Evolutionary conservation across 1,140 invertebrate genomes (phyloP), one percentile per base, ranked within the genome.

Genomic region (Sminthurides bifidus): DNA sequence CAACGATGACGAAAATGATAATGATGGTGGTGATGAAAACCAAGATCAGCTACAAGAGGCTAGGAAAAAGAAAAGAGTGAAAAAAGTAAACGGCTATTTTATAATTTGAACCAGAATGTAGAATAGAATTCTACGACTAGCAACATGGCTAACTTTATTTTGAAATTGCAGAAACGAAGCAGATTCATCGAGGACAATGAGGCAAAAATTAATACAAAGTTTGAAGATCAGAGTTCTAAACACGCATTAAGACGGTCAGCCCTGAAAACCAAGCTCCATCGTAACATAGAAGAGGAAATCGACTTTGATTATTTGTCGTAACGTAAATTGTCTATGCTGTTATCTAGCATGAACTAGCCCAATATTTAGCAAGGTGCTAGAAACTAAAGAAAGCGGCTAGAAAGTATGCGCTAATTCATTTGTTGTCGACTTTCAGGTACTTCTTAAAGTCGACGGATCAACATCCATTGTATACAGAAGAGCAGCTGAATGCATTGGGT

Each of bases 171-270:
- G 50, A 58, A 58, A 38, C 21, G 29, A 14, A 58, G 51, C 19
- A 29, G 41, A 27, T 56, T 56, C 21, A 45, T 60, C 27, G 59
- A 56, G 24, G 40, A 56, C 19, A 50, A 56, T 52, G 50, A 56
- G 2, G 3, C 37, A 15, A 60, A 60, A 44, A 6, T 60, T 23
- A 48, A 27, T 15, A 56, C 54, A 2, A 23, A 31, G 29, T 48
- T 60, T 40, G 59, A 60, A 27, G 54, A 52, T n/a, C 54, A 60
- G 26, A 60, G 54, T 17, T 35, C 51, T 6, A 60, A 60, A 46
- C 49, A 41, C 38, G 59, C 48, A 10, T 50, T 51, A 19, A 41
- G 59, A 2, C 23, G 59, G 3, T 43, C 33, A 3, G 19, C 41
- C 10, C 33, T 60, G 8, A 60, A 60, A 33, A 50, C 21, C 15